Percentiles rank a stretch among this genome's conserved stretches.
Evolutionary conservation across 2,888 invertebrate species (phyloP).

Genomic region (Auanema freiburgensis): DNA sequence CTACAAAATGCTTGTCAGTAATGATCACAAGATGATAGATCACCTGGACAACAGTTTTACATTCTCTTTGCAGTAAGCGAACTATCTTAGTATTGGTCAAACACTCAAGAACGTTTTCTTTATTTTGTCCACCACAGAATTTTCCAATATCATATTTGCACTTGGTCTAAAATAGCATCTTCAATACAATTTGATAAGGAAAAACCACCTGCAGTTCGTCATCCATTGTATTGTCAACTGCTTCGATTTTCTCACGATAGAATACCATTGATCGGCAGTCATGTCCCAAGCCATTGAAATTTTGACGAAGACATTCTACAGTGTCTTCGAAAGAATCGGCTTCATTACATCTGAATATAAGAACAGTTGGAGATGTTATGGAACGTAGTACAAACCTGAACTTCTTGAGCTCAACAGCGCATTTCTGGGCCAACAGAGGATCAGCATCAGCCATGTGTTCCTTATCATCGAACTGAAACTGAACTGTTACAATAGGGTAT

Average conservation of each 20-base stretch:
- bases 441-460: constrained; percentile 71
- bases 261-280: constrained; percentile 67
- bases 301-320: constrained; percentile 65
- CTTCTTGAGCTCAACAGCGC: constrained; percentile 49
- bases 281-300: constrained; percentile 54
- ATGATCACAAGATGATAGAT: background rate
- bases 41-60: constrained; percentile 44
- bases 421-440: constrained; percentile 64
- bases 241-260: constrained; percentile 66
- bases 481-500: background rate
- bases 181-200: background rate
- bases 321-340: constrained; percentile 53
- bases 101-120: constrained; percentile 57
- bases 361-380: background rate
- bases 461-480: constrained; percentile 75
- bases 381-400: constrained; percentile 6
- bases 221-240: constrained; percentile 64
- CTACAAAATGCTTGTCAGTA: constrained; percentile 30
- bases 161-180: constrained; percentile 68
- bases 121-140: constrained; percentile 48
- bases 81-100: constrained; percentile 60
- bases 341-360: constrained; percentile 35
- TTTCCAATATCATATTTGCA: constrained; percentile 72
- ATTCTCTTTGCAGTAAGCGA: constrained; percentile 51
- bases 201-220: constrained; percentile 52